Base-by-base conservation (phyloP, 2,888 invertebrate genomes). In the Phrixothrix hirtus region DNA sequence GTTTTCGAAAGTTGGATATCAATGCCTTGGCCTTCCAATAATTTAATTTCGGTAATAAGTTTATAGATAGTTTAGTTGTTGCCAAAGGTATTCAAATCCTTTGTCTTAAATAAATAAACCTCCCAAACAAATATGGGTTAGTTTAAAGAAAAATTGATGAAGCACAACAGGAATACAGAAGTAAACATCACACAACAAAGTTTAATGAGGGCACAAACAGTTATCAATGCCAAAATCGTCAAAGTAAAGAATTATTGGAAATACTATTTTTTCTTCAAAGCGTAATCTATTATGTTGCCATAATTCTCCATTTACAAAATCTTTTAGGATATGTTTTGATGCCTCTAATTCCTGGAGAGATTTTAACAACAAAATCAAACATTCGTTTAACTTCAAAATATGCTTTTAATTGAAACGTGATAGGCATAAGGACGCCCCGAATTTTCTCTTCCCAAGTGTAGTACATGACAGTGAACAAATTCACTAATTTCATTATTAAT, bases 221-320 rank as follows among this genome's bases (percentile, higher is more conserved):
- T 37, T 37, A n/a, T 37, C 21, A 37, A 21, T 37, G 1, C 37
- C 37, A 21, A 37, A 37, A 37, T 37, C 37, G 11, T 37, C 21
- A 17, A 37, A 37, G 26, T 37, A 37, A 1, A 37, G 9, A 21
- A 17, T 21, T 4, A 36, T 17, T 4, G 36, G 36, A 16, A 36
- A 36, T 4, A 36, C 36, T 16, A 17, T 17, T 11, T 36, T 36
- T 10, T 36, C 17, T 2, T 2, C 17, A 36, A 36, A 36, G 13
- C 21, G 3, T 1, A 12, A 1, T n/a, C 16, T 17, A n/a, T 37
- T 37, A 2, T 2, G 7, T 25, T 25, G 21, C 21, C 37, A 37
- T 37, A 37, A 25, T 1, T 6, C 9, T 12, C 37, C 21, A 21
- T 37, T 37, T 37, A 37, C 12, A 37, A 37, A 37, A 21, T 37